These are phyloP conservation scores for Perodicticus potto DNA, from an alignment of 2,797 vertebrate genomes.

Conservation along the genomic window DNA sequence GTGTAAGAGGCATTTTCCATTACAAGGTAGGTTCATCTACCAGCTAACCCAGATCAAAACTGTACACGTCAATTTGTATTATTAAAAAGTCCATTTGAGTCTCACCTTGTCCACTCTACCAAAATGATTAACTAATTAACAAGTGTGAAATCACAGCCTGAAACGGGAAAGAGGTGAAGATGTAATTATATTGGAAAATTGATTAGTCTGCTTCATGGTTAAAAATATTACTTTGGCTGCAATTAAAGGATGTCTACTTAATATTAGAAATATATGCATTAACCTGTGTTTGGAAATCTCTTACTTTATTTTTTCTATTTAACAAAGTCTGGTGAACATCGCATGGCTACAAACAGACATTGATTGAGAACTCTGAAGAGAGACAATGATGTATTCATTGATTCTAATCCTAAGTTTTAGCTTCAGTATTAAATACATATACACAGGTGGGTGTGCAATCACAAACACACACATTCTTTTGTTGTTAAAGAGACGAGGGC, in stretches of 20 bases:
- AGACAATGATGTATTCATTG: neutral
- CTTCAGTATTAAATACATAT: neutral
- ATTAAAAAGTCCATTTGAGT: constrained; percentile 79
- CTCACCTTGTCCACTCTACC: constrained; percentile 69
- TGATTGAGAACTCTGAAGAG: neutral
- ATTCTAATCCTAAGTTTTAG: neutral
- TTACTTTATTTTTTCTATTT: constrained; percentile 8
- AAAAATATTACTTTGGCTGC: neutral
- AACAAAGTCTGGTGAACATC: neutral
- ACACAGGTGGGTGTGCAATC: neutral
- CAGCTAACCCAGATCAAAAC: constrained; percentile 63
- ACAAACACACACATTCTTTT: neutral
- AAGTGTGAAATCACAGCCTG: constrained; percentile 81
- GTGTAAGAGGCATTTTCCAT: constrained; percentile 66
- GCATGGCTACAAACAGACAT: neutral
- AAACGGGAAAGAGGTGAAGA: constrained; percentile 71
- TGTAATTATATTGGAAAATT: constrained; percentile 79
- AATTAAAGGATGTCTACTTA: constrained; percentile 16
- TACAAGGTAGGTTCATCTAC: constrained; percentile 40
- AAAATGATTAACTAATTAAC: constrained; percentile 83
- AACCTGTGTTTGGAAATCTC: neutral
- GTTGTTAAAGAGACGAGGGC: neutral
- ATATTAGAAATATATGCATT: neutral
- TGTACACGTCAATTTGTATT: constrained; percentile 65
- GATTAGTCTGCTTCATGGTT: constrained; percentile 62